Conservation (phyloP, 2,797 vertebrate species). For the Sebastiscus albofasciatus region DNA sequence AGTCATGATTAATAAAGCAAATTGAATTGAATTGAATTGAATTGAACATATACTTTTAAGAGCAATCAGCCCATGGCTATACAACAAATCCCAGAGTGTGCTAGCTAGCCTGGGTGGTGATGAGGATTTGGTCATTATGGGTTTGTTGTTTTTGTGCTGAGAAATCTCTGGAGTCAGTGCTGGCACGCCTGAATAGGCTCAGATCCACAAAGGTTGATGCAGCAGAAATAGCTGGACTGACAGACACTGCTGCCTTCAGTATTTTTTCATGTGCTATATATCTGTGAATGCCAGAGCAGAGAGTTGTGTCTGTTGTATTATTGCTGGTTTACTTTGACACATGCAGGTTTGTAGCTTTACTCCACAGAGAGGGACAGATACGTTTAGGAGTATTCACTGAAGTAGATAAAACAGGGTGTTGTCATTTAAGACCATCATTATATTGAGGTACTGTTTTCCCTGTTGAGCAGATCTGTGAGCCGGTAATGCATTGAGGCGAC, state of each 20-base stretch:
- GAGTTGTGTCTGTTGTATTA: background rate
- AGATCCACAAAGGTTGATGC: conserved; percentile 56
- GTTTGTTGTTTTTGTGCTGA: conserved; percentile 54
- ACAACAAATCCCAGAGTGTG: conserved; percentile 9
- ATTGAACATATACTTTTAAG: no score
- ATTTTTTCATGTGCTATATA: conserved; percentile 24
- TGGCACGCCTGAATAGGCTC: conserved; percentile 62
- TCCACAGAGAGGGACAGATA: background rate
- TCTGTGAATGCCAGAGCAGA: conserved; percentile 23
- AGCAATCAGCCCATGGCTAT: background rate
- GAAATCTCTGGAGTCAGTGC: conserved; percentile 65
- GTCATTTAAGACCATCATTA: background rate
- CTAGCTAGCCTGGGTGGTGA: background rate
- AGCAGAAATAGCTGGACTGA: conserved; percentile 63
- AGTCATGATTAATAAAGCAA: no score
- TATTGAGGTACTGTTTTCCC: background rate
- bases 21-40: no score
- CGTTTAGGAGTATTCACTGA: background rate
- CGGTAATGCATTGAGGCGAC: conserved; percentile 61
- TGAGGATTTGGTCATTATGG: background rate
- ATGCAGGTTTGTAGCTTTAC: background rate
- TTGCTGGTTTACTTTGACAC: conserved; percentile 4
- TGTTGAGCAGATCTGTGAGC: conserved; percentile 27
- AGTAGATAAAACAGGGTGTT: background rate
- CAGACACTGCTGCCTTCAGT: conserved; percentile 31